Base-by-base conservation (phyloP, 2,888 invertebrate genomes). In the Steromphala cineraria region DNA sequence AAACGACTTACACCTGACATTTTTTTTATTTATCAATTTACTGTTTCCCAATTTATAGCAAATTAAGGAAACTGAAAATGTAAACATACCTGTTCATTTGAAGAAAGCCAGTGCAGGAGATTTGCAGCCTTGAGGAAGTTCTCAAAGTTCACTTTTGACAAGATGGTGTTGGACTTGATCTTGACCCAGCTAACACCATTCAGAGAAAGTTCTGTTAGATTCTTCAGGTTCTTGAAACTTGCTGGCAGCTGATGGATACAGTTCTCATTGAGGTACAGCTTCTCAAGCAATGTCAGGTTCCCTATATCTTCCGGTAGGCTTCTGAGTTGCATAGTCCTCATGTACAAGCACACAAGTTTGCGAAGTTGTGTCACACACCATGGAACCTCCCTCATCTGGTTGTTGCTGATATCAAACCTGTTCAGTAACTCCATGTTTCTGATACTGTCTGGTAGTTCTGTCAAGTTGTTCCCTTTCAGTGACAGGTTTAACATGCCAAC, bases 121-220 rank as follows among this genome's bases (percentile, higher is more conserved):
- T 87, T 85, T 71, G 87, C 80, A 2, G 67, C 74, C 36, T 85
- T 81, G 31, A 91, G 83, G 56, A 88, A 87, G 1, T 86, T 82
- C 46, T 86, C 84, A 82, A 91, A 90, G 40, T 87, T 79, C 17
- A 87, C 86, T 79, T 86, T 86, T 31, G 90, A 89, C 79, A 90
- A 77, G 15, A 90, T 83, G 36, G 82, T 84, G 62, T 88, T 88
- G 19, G 83, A 82, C 24, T 84, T 82, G 21, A 83, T 67, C 53
- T 86, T 84, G 31, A 89, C 81, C 91, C 90, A 92, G n/a, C 85
- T 81, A 0, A 91, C 88, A 3, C 92, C 92, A 77, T 87, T 86
- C 40, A 92, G 80, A 10, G 85, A 83, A 17, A 92, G 85, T 21
- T 89, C 87, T 5, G 80, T 80, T 75, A 92, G 84, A n/a, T 83